Evolutionary conservation across 1,140 invertebrate genomes (phyloP).

Genomic region (Bombus balteatus): DNA sequence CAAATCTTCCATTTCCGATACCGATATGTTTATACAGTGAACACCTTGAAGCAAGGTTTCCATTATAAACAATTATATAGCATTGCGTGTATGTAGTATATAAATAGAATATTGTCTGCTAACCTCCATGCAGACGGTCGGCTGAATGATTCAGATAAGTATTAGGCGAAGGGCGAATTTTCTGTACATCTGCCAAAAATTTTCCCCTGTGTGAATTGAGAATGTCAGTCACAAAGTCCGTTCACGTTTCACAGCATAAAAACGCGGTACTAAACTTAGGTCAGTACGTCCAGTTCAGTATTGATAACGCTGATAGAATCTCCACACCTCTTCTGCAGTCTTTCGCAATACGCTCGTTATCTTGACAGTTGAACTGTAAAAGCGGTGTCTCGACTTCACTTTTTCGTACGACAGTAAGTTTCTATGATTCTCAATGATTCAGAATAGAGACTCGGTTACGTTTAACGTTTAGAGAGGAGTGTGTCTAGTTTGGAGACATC

Average conservation of each 20-base stretch:
- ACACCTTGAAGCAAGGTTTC: constrained; percentile 33
- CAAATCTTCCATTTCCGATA: neutral
- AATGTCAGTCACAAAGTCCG: constrained; percentile 8
- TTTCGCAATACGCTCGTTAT: constrained; percentile 32
- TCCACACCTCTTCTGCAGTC: constrained; percentile 15
- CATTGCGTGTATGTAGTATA: constrained; percentile 16
- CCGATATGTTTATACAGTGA: constrained; percentile 9
- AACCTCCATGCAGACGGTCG: constrained; percentile 31
- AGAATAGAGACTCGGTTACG: neutral
- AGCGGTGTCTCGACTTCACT: constrained; percentile 11
- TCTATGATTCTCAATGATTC: too few relatives aligned
- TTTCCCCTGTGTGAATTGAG: neutral
- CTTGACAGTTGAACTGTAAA: constrained; percentile 36
- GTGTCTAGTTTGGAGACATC: neutral
- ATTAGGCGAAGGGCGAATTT: constrained; percentile 34
- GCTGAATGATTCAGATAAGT: constrained; percentile 22
- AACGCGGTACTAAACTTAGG: neutral
- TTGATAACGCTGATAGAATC: constrained; percentile 39
- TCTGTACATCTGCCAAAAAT: constrained; percentile 40
- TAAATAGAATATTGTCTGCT: constrained; percentile 41
- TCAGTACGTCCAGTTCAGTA: neutral
- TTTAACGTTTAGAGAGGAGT: neutral
- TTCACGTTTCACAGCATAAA: neutral
- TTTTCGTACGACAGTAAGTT: neutral
- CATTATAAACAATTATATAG: constrained; percentile 42